phyloP scores from a whole-genome alignment of 1,140 invertebrate genomes.

The Ericerus pela region DNA sequence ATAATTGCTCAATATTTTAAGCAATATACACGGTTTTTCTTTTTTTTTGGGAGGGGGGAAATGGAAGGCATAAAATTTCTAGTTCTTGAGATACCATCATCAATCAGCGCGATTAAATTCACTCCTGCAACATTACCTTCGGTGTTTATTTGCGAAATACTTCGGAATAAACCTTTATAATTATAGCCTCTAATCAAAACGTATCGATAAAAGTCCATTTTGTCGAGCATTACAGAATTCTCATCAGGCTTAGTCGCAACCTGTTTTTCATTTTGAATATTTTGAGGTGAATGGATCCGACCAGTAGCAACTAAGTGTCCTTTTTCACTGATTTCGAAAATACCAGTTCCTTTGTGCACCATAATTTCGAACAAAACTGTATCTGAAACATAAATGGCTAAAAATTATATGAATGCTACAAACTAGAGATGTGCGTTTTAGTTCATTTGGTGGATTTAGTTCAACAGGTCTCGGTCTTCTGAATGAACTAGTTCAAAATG shows the following conservation, averaged over 20 bases:
- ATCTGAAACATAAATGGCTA: background rate
- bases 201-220: constrained; percentile 82
- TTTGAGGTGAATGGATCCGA: constrained; percentile 36
- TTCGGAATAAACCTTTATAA: constrained; percentile 75
- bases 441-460: no score
- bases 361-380: background rate
- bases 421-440: no score
- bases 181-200: constrained; percentile 84
- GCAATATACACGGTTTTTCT: no score
- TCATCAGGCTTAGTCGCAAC: constrained; percentile 33
- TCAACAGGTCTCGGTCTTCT: no score
- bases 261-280: constrained; percentile 40
- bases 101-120: no score
- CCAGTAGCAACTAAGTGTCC: constrained; percentile 3
- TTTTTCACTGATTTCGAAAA: constrained; percentile 8
- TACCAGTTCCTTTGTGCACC: constrained; percentile 6
- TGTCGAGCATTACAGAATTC: constrained; percentile 45
- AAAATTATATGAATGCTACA: no score
- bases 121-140: constrained; percentile 39
- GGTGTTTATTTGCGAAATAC: constrained; percentile 50
- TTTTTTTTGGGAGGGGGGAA: no score
- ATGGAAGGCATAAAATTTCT: no score
- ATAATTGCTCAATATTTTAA: no score
- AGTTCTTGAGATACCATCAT: no score
- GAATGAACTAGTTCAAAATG: no score